Evolutionary conservation across 1,140 invertebrate species (phyloP).

Genomic region (Reticulitermes speratus): DNA sequence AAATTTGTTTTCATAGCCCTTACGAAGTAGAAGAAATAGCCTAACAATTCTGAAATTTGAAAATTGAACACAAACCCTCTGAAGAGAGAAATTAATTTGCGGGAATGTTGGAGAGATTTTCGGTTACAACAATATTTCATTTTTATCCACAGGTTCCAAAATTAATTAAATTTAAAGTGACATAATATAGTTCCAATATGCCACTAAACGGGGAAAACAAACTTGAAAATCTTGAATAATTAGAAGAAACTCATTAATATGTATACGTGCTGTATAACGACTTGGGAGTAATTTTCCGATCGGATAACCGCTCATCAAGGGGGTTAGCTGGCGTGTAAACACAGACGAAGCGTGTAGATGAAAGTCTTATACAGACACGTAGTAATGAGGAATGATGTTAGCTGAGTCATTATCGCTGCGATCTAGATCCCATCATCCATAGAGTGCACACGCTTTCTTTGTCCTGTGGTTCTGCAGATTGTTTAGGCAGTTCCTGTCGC

Average conservation of each 20-base stretch:
- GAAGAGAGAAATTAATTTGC: too few relatives aligned
- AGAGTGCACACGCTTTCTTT: too few relatives aligned
- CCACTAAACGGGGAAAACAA: not conserved
- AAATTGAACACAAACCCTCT: too few relatives aligned
- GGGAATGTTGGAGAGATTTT: too few relatives aligned
- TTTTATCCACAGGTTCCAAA: not conserved
- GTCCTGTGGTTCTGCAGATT: too few relatives aligned
- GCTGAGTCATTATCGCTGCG: too few relatives aligned
- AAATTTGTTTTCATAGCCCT: too few relatives aligned
- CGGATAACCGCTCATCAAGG: slow-evolving; percentile 7
- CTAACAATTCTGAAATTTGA: too few relatives aligned
- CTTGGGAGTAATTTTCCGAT: not conserved
- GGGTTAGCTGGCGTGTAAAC: slow-evolving; percentile 6
- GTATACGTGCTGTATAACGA: not conserved
- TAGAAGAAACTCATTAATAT: not conserved
- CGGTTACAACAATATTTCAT: too few relatives aligned
- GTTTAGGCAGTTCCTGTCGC: too few relatives aligned
- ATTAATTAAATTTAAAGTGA: not conserved
- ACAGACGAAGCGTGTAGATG: not conserved
- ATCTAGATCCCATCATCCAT: too few relatives aligned
- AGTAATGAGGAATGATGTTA: not conserved
- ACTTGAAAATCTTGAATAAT: slow-evolving; percentile 4
- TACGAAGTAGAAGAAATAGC: too few relatives aligned
- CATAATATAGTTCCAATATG: not conserved
- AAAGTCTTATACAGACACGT: not conserved